Base-by-base conservation (phyloP, 2,113 vertebrate genomes). In the Fukomys damarensis region DNA sequence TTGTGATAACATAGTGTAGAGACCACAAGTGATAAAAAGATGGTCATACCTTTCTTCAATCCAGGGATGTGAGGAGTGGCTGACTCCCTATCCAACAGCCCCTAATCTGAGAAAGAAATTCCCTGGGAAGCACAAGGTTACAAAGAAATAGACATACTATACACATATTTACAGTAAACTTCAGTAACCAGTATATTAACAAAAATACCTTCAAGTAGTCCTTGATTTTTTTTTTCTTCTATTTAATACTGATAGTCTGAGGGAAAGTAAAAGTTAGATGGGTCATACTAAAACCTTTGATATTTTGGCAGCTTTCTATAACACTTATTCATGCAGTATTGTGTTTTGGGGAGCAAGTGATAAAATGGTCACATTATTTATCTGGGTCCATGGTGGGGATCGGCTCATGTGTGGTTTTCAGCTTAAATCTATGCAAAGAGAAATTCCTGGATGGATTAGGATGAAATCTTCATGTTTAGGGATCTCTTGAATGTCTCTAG, bases 201-300 rank as follows among this genome's bases (percentile, higher is more conserved):
- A 97, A 96, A 98, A 98, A 98, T 95, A 98, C 98, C 97, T 99
- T 99, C 99, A 99, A 99, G 98, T 98, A 98, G 98, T 98, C 98
- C 97, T 99, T 94, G 91, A 95, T 97, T 98, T 98, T 98, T 98
- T 49, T 49, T 54, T 93, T 98, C 98, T 98, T 98, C 98, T 98
- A 98, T 98, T 98, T 99, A 99, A 99, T 99, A 99, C 98, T 99
- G 99, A 99, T 98, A 98, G 93, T 98, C 97, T 98, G 92, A 86
- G 65, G 95, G 97, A 98, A 49, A 86, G 97, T 96, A 96, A 72
- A 97, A 95, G 94, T 96, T 56, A 96, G 96, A 97, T 96, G 98
- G 94, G 97, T 95, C 96, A 98, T 12, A 5, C 96, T 96, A 98
- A 98, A 94, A 98, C 95, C 97, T 98, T 93, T 72, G 19, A 43